Percentiles rank a stretch among this genome's conserved stretches.
Evolutionary conservation across 1,140 invertebrate genomes (phyloP).

Genomic region (Sarcophaga bullata): DNA sequence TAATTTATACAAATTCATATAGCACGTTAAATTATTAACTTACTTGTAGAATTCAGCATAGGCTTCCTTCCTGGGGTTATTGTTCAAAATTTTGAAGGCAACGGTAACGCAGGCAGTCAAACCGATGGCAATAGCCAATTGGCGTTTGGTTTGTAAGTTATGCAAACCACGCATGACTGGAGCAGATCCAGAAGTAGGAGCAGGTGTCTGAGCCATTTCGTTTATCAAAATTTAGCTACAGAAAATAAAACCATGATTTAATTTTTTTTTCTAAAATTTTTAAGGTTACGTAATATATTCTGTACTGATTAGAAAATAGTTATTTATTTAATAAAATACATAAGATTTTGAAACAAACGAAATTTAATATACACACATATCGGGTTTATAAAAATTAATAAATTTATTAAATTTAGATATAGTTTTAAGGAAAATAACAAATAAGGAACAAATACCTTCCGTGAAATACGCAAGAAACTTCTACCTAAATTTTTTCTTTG

Average conservation of each 20-base stretch:
- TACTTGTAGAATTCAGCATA: constrained; percentile 72
- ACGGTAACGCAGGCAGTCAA: constrained; percentile 56
- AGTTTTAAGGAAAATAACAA: too few species aligned
- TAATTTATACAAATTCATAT: not conserved
- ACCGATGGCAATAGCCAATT: constrained; percentile 60
- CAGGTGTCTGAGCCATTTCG: constrained; percentile 55
- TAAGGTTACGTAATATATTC: too few species aligned
- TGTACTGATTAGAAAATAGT: too few species aligned
- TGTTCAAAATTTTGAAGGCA: constrained; percentile 58
- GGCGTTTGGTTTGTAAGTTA: constrained; percentile 63
- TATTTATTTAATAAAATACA: too few species aligned
- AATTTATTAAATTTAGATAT: too few species aligned
- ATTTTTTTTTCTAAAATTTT: not conserved
- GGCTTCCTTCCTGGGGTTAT: constrained; percentile 67
- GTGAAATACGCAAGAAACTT: constrained; percentile 5
- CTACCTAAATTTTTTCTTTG: not conserved
- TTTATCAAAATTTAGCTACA: not conserved
- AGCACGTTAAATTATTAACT: constrained; percentile 23
- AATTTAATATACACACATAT: too few species aligned
- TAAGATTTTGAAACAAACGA: too few species aligned
- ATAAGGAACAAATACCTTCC: not conserved
- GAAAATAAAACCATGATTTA: not conserved
- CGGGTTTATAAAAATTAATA: too few species aligned
- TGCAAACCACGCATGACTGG: constrained; percentile 63
- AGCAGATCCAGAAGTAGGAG: constrained; percentile 53